These are phyloP conservation scores for Hydrochoerus hydrochaeris DNA, from an alignment of 2,113 vertebrate species.

Conservation along the genomic window DNA sequence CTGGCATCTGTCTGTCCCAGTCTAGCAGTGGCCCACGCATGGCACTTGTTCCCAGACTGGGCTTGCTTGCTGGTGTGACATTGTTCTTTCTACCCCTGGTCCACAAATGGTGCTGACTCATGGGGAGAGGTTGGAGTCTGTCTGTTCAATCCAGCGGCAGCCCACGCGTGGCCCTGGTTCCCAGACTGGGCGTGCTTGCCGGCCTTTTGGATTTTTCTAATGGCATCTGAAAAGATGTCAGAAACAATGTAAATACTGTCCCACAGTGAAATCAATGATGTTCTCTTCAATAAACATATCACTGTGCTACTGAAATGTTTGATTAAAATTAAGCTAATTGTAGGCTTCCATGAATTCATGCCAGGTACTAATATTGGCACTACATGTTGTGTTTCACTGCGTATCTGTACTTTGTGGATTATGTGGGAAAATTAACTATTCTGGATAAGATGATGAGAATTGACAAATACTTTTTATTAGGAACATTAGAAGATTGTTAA, in stretches of 20 bases:
- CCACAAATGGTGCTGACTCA: no score
- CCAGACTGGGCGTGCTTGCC: no score
- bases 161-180: no score
- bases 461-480: background rate
- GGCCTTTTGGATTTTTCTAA: background rate
- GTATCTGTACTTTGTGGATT: background rate
- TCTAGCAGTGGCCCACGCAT: no score
- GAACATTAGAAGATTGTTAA: background rate
- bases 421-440: background rate
- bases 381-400: background rate
- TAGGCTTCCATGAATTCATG: background rate
- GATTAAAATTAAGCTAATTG: background rate
- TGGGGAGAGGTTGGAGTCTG: no score
- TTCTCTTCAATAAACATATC: background rate
- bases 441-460: background rate
- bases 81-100: no score
- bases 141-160: no score
- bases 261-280: background rate
- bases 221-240: background rate
- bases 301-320: background rate
- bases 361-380: no score
- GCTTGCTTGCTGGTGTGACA: no score
- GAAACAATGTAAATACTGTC: background rate
- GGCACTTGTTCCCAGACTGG: no score
- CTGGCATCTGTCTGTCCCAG: no score